Percentiles rank a stretch among this genome's conserved stretches.
Evolutionary conservation across 2,113 vertebrate species (phyloP).

Genomic region (Brachionichthys hirsutus): DNA sequence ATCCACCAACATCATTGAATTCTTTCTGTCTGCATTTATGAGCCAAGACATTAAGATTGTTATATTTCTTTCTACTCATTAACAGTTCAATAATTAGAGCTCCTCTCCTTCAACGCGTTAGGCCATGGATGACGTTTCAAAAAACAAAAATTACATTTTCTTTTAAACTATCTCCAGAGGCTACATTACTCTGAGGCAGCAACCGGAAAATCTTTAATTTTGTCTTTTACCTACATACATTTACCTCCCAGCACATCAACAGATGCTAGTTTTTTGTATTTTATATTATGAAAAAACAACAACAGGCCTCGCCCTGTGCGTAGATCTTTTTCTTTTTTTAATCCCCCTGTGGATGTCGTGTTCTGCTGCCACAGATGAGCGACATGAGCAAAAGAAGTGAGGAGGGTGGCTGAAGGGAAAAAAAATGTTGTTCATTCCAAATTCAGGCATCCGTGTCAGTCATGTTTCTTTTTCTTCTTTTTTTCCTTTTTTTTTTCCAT

Average conservation of each 20-base stretch:
- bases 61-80: too few relatives aligned
- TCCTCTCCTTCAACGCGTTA: too few relatives aligned
- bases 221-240: slow-evolving; percentile 49
- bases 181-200: slow-evolving; percentile 23
- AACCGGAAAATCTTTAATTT: slow-evolving; percentile 45
- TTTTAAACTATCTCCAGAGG: slow-evolving; percentile 27
- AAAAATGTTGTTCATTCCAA: background rate
- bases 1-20: too few relatives aligned
- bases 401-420: slow-evolving; percentile 8
- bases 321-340: slow-evolving; percentile 9
- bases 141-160: slow-evolving; percentile 32
- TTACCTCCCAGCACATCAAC: slow-evolving; percentile 18
- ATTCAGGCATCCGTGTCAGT: background rate
- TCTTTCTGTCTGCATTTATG: too few relatives aligned
- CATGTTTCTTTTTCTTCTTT: too few relatives aligned
- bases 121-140: slow-evolving; percentile 14
- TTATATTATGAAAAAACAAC: slow-evolving; percentile 29
- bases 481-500: too few relatives aligned
- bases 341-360: slow-evolving; percentile 30
- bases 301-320: slow-evolving; percentile 24
- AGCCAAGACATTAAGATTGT: too few relatives aligned
- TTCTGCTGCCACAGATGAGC: slow-evolving; percentile 19
- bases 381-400: slow-evolving; percentile 20
- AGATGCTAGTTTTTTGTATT: background rate
- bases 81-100: too few relatives aligned